phyloP scores from a whole-genome alignment of 2,888 invertebrate genomes.

The Toxonevra muliebris region DNA sequence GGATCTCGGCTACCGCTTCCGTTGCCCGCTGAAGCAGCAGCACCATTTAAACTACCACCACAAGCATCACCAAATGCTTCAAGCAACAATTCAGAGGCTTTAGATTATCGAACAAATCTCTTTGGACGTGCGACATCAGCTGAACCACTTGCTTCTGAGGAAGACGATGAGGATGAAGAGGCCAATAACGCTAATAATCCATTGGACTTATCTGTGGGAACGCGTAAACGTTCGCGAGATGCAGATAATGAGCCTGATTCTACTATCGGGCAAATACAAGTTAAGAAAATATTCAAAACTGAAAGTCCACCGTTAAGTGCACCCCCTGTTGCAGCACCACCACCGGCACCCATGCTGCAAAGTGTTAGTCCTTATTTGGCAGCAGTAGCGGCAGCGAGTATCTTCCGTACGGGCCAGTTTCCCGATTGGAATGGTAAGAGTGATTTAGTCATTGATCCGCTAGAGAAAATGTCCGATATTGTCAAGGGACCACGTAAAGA shows the following conservation, averaged over 20 bases:
- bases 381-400: constrained; percentile 78
- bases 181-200: constrained; percentile 69
- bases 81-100: constrained; percentile 71
- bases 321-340: constrained; percentile 70
- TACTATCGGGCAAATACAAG: constrained; percentile 64
- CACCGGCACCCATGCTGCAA: constrained; percentile 78
- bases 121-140: constrained; percentile 69
- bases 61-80: constrained; percentile 66
- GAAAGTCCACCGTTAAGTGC: constrained; percentile 69
- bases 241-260: constrained; percentile 61
- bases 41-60: constrained; percentile 64
- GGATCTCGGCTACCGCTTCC: constrained; percentile 68
- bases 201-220: constrained; percentile 82
- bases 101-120: constrained; percentile 83
- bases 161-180: constrained; percentile 71
- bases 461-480: constrained; percentile 91
- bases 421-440: constrained; percentile 79
- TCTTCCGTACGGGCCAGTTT: constrained; percentile 77
- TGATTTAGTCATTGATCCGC: constrained; percentile 82
- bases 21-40: constrained; percentile 74
- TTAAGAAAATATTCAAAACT: constrained; percentile 58
- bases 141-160: constrained; percentile 66
- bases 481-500: constrained; percentile 80
- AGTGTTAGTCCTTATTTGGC: constrained; percentile 85
- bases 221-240: constrained; percentile 74